Base-by-base conservation (phyloP, 2,797 vertebrate genomes). In the Rhinella marina region DNA sequence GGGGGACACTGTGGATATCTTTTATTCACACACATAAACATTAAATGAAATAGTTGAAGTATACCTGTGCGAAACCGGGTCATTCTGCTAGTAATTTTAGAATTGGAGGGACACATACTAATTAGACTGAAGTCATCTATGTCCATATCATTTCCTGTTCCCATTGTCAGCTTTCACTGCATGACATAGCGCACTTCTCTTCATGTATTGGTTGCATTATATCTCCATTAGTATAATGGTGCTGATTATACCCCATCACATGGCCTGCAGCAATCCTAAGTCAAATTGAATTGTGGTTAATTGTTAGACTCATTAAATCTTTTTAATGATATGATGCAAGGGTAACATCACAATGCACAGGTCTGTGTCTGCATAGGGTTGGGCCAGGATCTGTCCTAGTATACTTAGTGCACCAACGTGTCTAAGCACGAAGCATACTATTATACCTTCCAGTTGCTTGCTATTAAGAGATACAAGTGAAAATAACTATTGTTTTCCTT, bases 161-260 rank as follows among this genome's bases (percentile, higher is more conserved):
- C n/a, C 32, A 77, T 64, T 85, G 57, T 81, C 29, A 50, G 79
- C 16, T 62, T 64, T 12, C 57, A n/a, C 14, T 62, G 59, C n/a
- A 64, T n/a, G 41, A 48, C 13, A 32, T 21, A 52, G 25, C 25
- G 27, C n/a, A 48, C 29, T 86, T 81, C n/a, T 79, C 23, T 25
- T 81, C 8, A 41, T 80, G 23, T 23, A 73, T 81, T 62, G 59
- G 64, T 75, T 75, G 57, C 80, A 82, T 59, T 72, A 84, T 48
- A 84, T 83, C 50, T 61, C 21, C 52, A 61, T 62, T 64, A 54
- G 56, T 72, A 84, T 79, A 84, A 84, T 84, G n/a, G 87, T 52
- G 29, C 72, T 21, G 73, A 88, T 88, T 84, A 88, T 84, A 88
- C 79, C 29, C 82, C 72, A 87, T 78, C 52, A 84, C 54, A 87